Evolutionary conservation across 92 coral and sea anemone species (phyloP), one percentile per base, ranked within the genome.

Genomic region (Meandrina meandrites): DNA sequence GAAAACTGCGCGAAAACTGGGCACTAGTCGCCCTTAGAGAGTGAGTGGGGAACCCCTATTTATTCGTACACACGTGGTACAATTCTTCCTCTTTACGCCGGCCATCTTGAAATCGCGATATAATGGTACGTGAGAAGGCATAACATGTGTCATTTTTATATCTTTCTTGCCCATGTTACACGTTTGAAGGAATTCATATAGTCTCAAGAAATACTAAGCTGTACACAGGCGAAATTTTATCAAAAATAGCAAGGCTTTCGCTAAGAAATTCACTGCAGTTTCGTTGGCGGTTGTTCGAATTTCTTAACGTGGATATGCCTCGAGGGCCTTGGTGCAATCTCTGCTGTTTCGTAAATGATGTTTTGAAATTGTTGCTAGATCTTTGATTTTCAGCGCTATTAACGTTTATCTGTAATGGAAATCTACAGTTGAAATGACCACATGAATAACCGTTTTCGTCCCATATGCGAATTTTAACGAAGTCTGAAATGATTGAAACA

Each of bases 101-200:
- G 95, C 95, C 95, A 92, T 92, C 93, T 92, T 92, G 95, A 90
- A 85, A 89, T 86, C 87, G 36, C 91, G 78, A 57, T 18, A 83
- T 79, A 83, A 92, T 92, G 95, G 95, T 92, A 84, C 40, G 95
- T 92, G 68, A 73, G 57, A 31, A 51, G 66, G 27, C 18, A 73
- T 31, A 18, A 35, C 53, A 74, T 21, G 45, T 69, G 22, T 42
- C 14, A 5, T 54, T 72, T 72, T 73, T 35, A 15, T 15, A 28
- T 5, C 40, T n/a, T 72, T 36, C 35, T 78, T n/a, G 30, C 9
- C 18, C 1, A 28, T 34, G 0, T 15, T 69, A 16, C n/a, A 21
- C 28, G 17, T 19, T 66, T 2, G 36, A 83, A 48, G 28, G 21
- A 24, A 8, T 1, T 51, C 47, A 83, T 6, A 17, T 77, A 4